Evolutionary conservation across 2,113 vertebrate genomes (phyloP).

Genomic region (Cygnus buccinator): DNA sequence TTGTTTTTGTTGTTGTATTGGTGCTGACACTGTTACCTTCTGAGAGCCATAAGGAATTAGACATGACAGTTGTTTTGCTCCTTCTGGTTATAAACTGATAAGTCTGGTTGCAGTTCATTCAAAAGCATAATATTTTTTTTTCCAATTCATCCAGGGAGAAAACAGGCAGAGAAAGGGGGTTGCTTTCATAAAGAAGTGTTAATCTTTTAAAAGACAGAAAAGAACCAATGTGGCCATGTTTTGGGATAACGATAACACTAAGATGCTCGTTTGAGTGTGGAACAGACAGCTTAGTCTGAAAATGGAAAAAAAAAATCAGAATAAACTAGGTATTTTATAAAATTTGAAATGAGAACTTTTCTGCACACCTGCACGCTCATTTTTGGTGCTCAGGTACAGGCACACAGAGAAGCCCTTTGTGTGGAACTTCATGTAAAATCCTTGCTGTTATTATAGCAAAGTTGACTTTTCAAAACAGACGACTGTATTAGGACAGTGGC

Average conservation of each 20-base stretch:
- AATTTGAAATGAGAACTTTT: neutral
- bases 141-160: neutral
- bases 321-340: neutral
- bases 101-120: neutral
- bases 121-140: neutral
- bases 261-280: neutral
- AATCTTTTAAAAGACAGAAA: neutral
- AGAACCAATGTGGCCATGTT: accelerated
- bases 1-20: neutral
- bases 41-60: neutral
- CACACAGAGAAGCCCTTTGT: neutral
- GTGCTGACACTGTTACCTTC: neutral
- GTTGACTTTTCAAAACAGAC: neutral
- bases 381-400: neutral
- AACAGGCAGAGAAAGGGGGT: neutral
- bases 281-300: neutral
- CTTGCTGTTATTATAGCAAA: neutral
- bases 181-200: neutral
- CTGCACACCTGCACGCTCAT: neutral
- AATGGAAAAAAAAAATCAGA: neutral
- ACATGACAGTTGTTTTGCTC: neutral
- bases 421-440: neutral
- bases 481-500: neutral
- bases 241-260: neutral
- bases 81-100: neutral